Evolutionary conservation across 2,113 vertebrate species (phyloP).

Genomic region (Ovis canadensis): DNA sequence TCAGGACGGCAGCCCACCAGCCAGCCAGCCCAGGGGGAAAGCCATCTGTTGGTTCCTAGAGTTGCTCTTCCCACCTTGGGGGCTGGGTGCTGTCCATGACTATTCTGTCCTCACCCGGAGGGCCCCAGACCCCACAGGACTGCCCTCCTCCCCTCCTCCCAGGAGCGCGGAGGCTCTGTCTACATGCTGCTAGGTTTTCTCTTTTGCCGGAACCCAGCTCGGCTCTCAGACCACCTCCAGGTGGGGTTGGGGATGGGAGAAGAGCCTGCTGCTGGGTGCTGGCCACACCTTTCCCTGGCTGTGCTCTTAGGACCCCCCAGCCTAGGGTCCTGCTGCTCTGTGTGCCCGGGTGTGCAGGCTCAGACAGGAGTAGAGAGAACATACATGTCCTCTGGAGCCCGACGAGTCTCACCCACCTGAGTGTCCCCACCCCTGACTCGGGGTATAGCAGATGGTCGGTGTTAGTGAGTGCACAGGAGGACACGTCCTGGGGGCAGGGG

Average conservation of each 20-base stretch:
- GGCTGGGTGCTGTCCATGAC: not conserved
- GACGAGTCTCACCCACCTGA: not conserved
- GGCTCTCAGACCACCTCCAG: not conserved
- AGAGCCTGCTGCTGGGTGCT: not conserved
- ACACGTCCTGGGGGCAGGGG: not conserved
- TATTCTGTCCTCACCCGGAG: not conserved
- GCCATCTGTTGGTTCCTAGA: conserved; percentile 62
- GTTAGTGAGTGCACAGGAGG: not conserved
- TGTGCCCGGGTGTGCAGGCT: not conserved
- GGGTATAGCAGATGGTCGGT: not conserved
- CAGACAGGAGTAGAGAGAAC: fast-evolving
- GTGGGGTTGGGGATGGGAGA: not conserved
- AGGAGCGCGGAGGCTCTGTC: not conserved
- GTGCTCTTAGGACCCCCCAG: not conserved
- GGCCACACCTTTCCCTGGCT: not conserved
- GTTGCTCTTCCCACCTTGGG: not conserved
- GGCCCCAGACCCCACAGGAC: not conserved
- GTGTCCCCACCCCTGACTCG: not conserved
- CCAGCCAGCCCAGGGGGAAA: conserved; percentile 75
- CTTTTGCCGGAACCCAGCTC: not conserved
- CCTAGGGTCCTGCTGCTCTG: too few species aligned
- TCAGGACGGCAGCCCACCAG: conserved; percentile 41
- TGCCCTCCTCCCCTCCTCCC: not conserved
- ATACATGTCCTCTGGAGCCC: fast-evolving
- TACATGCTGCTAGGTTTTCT: not conserved